A percentile compares a stretch with the other conserved stretches of the same genome.
Evolutionary conservation across 2,797 vertebrate genomes (phyloP).

Genomic region (Botia kubotai): DNA sequence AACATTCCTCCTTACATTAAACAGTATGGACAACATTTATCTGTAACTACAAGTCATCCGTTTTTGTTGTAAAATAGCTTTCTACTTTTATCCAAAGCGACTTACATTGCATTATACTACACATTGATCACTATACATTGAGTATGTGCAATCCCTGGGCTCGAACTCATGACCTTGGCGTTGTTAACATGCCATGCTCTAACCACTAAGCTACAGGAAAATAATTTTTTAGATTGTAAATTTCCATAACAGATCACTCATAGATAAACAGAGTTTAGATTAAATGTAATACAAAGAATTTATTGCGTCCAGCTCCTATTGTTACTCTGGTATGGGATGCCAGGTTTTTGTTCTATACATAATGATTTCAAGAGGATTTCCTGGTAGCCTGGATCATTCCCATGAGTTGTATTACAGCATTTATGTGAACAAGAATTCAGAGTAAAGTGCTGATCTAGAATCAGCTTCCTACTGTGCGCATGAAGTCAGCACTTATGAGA

Average conservation of each 20-base stretch:
- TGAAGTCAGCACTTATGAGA: conserved; percentile 15
- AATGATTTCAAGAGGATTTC: not conserved
- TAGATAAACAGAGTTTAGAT: not conserved
- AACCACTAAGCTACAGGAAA: too few relatives aligned
- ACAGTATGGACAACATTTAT: too few relatives aligned
- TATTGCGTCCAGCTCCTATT: not conserved
- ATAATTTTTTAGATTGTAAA: too few relatives aligned
- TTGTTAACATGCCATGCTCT: too few relatives aligned
- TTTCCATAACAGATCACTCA: not conserved
- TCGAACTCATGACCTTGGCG: too few relatives aligned
- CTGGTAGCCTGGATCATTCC: not conserved
- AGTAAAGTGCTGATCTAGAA: conserved; percentile 26
- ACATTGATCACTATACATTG: too few relatives aligned
- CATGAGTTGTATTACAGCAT: not conserved
- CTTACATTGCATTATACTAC: too few relatives aligned
- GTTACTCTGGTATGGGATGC: not conserved
- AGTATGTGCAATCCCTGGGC: too few relatives aligned
- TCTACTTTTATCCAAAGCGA: too few relatives aligned
- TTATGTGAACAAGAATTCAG: conserved; percentile 8
- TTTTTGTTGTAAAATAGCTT: too few relatives aligned
- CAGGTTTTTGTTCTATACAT: conserved; percentile 16
- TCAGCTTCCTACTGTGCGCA: not conserved
- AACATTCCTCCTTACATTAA: too few relatives aligned
- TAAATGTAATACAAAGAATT: not conserved
- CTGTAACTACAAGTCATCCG: too few relatives aligned